Percentiles rank a stretch among this genome's conserved stretches.
Conservation (phyloP, 2,113 vertebrate species). For the Oreochromis aureus region DNA sequence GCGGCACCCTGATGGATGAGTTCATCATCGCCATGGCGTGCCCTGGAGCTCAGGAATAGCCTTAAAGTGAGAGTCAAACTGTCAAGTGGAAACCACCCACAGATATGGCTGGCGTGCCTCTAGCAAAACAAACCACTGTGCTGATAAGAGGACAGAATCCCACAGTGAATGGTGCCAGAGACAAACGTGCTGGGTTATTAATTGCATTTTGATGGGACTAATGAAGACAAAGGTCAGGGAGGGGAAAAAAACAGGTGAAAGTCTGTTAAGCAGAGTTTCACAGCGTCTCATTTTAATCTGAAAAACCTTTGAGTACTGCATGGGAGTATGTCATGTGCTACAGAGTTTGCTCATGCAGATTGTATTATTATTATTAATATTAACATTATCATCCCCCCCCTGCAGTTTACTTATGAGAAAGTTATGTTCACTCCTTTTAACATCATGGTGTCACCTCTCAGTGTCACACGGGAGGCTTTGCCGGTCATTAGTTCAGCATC, state of each 20-base stretch:
- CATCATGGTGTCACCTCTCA: neutral
- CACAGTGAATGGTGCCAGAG: constrained; percentile 1
- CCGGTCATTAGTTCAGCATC: neutral
- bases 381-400: neutral
- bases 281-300: neutral
- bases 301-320: neutral
- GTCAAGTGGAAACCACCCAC: constrained; percentile 48
- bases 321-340: neutral
- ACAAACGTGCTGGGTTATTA: neutral
- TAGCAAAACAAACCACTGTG: constrained; percentile 25
- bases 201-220: neutral
- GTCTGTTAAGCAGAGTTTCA: neutral
- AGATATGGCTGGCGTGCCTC: constrained; percentile 45
- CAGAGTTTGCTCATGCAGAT: neutral
- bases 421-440: neutral
- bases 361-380: neutral
- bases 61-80: constrained; percentile 39
- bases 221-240: neutral
- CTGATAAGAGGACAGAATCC: constrained; percentile 37
- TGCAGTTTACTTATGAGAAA: neutral
- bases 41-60: constrained; percentile 10
- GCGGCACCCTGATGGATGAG: constrained; percentile 11
- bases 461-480: neutral
- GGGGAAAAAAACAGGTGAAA: neutral
- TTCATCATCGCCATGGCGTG: constrained; percentile 14